A percentile compares a stretch with the other conserved stretches of the same genome.
Evolutionary conservation across 2,113 vertebrate species (phyloP).

Genomic region (Thunnus maccoyii): DNA sequence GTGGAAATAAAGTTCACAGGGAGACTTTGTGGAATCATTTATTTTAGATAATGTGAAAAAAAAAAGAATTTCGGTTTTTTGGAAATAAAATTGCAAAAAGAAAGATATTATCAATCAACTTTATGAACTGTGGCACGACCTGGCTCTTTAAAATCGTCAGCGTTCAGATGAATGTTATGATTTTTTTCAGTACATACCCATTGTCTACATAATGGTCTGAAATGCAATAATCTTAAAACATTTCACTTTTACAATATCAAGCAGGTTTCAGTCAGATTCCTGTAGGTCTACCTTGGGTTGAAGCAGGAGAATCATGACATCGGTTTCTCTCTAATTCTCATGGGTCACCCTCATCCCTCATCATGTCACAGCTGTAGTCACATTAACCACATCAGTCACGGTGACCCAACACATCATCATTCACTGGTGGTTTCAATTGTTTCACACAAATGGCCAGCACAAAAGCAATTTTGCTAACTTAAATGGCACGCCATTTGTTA

Average conservation of each 20-base stretch:
- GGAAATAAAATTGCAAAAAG: slow-evolving; percentile 45
- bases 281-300: slow-evolving; percentile 14
- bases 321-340: slow-evolving; percentile 60
- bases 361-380: slow-evolving; percentile 83
- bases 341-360: slow-evolving; percentile 80
- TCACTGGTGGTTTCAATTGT: slow-evolving; percentile 76
- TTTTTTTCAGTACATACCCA: slow-evolving; percentile 16
- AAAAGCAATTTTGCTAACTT: slow-evolving; percentile 36
- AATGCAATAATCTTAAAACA: background rate
- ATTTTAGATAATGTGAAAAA: slow-evolving; percentile 23
- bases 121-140: slow-evolving; percentile 45
- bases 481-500: slow-evolving; percentile 69
- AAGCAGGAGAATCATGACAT: slow-evolving; percentile 44
- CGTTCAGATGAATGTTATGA: slow-evolving; percentile 26
- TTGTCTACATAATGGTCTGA: slow-evolving; percentile 9
- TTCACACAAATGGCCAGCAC: slow-evolving; percentile 20
- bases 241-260: background rate
- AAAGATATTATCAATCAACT: slow-evolving; percentile 29
- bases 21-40: slow-evolving; percentile 56
- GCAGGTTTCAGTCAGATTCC: slow-evolving; percentile 1
- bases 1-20: slow-evolving; percentile 55
- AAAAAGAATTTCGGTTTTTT: slow-evolving; percentile 4
- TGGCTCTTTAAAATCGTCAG: slow-evolving; percentile 21
- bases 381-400: slow-evolving; percentile 89
- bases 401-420: slow-evolving; percentile 86